Evolutionary conservation across 92 coral and sea anemone genomes (phyloP).

Genomic region (Paramuricea clavata): DNA sequence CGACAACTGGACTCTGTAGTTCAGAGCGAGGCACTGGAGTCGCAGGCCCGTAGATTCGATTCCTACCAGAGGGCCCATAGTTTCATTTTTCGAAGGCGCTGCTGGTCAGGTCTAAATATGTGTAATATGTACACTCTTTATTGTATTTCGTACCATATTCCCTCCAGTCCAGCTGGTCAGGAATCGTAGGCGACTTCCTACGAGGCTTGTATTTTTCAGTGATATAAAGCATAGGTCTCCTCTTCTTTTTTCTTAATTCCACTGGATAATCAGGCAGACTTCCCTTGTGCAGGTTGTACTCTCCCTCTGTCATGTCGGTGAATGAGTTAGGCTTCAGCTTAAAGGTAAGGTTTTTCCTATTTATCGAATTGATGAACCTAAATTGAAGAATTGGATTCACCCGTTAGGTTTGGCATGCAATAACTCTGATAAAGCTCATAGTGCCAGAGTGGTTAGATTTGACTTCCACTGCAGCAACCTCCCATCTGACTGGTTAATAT

Average conservation of each 20-base stretch:
- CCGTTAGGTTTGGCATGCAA: background rate
- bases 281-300: constrained; percentile 81
- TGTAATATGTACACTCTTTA: too few species aligned
- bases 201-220: constrained; percentile 38
- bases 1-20: too few species aligned
- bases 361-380: constrained; percentile 87
- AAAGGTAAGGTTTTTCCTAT: constrained; percentile 75
- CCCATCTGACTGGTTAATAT: too few species aligned
- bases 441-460: background rate
- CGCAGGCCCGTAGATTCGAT: too few species aligned
- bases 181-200: constrained; percentile 64
- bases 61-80: too few species aligned
- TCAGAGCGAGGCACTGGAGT: too few species aligned
- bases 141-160: constrained; percentile 76
- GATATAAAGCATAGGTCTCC: background rate
- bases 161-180: constrained; percentile 90
- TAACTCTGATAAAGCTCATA: too few species aligned
- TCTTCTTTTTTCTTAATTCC: constrained; percentile 34
- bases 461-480: too few species aligned
- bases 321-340: constrained; percentile 82
- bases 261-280: constrained; percentile 72
- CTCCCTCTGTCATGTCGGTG: constrained; percentile 91
- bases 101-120: too few species aligned
- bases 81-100: too few species aligned
- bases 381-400: background rate